Conservation (phyloP, 2,797 vertebrate species). For the Alexandromys oeconomus region DNA sequence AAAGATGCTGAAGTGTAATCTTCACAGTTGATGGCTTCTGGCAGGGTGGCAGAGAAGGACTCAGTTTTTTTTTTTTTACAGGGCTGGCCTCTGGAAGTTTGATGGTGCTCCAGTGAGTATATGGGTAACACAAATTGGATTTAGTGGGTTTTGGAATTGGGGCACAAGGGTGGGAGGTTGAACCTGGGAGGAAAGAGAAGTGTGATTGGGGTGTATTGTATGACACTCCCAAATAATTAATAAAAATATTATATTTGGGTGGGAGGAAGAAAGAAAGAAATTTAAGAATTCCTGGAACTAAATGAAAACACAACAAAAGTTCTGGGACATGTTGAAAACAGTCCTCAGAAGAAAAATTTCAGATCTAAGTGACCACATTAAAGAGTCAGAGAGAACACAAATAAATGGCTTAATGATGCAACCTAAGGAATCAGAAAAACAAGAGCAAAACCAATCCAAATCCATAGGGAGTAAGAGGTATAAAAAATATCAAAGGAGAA, state of each 20-base stretch:
- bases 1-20: neutral
- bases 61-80: neutral
- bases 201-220: neutral
- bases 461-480: neutral
- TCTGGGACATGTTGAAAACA: neutral
- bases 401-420: neutral
- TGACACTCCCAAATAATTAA: neutral
- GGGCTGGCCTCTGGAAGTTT: neutral
- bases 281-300: neutral
- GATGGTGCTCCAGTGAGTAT: neutral
- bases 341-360: neutral
- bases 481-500: neutral
- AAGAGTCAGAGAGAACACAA: neutral
- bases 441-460: neutral
- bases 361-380: neutral
- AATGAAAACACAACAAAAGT: neutral
- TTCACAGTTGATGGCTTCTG: neutral
- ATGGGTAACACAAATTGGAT: neutral
- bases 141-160: neutral
- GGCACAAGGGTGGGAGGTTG: neutral
- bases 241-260: neutral
- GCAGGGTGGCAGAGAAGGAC: neutral
- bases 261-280: neutral
- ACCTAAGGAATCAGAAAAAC: neutral
- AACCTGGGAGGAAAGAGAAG: neutral